phyloP scores from a whole-genome alignment of 1,140 invertebrate species.

The Chionoecetes opilio region DNA sequence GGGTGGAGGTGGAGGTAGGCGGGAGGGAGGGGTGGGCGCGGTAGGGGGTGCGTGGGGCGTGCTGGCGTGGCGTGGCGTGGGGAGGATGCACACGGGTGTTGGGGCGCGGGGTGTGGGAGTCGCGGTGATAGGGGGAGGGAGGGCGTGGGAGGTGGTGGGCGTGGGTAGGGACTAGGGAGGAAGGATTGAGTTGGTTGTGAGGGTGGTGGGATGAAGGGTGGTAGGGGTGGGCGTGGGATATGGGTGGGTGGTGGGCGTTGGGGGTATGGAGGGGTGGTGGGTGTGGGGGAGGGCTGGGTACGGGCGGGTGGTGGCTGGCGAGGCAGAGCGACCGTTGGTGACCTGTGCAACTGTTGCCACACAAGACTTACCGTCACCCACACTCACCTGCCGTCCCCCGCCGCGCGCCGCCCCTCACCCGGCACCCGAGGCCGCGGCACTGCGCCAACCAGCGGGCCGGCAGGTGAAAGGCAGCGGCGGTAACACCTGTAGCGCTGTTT shows the following conservation, averaged over 20 bases:
- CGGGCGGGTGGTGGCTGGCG: not conserved
- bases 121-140: not conserved
- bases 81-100: not conserved
- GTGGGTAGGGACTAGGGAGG: no score
- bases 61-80: no score
- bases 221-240: not conserved
- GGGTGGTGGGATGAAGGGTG: not conserved
- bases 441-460: not conserved
- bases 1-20: not conserved
- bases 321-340: slow-evolving; percentile 14
- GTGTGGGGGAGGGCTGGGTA: not conserved
- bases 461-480: not conserved
- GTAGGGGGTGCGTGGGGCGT: no score
- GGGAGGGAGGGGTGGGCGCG: no score
- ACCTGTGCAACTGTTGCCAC: slow-evolving; percentile 25
- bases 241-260: not conserved
- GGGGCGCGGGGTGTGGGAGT: not conserved
- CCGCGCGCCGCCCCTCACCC: not conserved
- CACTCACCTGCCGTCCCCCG: not conserved
- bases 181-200: no score
- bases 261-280: not conserved
- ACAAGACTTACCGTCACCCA: not conserved
- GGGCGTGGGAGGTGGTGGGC: not conserved
- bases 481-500: not conserved
- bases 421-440: not conserved